Conservation (phyloP, 2,797 vertebrate species). For the Chloroceryle amazona region DNA sequence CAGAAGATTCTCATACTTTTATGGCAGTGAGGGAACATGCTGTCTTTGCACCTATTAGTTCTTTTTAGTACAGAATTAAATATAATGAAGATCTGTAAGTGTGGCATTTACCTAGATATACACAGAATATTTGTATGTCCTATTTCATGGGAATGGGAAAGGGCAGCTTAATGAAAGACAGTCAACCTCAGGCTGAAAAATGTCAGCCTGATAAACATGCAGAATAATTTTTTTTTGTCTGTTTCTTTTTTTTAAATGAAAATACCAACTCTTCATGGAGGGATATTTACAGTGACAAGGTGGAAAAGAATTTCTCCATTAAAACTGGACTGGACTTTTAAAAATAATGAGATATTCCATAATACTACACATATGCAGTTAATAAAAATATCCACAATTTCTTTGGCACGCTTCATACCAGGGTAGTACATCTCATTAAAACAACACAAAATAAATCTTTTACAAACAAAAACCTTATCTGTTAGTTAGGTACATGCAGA, state of each 20-base stretch:
- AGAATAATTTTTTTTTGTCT: not conserved
- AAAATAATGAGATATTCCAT: not conserved
- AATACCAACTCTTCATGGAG: not conserved
- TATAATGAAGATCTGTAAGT: not conserved
- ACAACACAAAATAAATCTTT: not conserved
- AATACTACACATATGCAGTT: not conserved
- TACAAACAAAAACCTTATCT: not conserved
- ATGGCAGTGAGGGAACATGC: not conserved
- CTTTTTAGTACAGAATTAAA: not conserved
- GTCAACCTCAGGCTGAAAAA: not conserved
- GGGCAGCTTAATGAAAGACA: not conserved
- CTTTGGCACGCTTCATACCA: not conserved
- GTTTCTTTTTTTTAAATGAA: not conserved
- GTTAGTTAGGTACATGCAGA: not conserved
- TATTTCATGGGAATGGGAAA: not conserved
- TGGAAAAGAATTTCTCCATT: not conserved
- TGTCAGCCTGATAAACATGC: not conserved
- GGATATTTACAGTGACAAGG: not conserved
- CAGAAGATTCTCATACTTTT: not conserved
- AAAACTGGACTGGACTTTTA: not conserved
- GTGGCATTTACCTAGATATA: not conserved
- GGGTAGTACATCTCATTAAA: not conserved
- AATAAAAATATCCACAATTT: not conserved
- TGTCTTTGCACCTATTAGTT: not conserved
- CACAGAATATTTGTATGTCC: not conserved